Evolutionary conservation across 1,140 invertebrate species (phyloP), one percentile per base, ranked within the genome.

Genomic region (Cecropterus lyciades): DNA sequence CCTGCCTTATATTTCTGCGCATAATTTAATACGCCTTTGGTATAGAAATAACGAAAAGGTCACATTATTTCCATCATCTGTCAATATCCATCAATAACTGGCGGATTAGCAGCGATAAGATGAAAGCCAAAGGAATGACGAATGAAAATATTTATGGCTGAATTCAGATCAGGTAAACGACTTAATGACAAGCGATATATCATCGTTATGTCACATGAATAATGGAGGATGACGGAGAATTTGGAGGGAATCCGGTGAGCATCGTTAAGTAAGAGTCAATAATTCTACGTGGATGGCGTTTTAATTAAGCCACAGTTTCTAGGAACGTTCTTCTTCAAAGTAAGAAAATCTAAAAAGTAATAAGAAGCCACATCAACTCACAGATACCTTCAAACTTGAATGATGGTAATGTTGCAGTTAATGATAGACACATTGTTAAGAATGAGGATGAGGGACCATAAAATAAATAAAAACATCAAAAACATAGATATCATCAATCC

Each of bases 111-210:
- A 52, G 24, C 43, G 53, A 69, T 37, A 63, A 69, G 65, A 69
- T 67, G 71, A 62, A 70, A 67, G 68, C 62, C 49, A 63, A 71
- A 80, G 72, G 68, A 81, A 79, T 75, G 65, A 73, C 74, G 68
- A 69, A 76, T 76, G 70, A 65, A 59, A 79, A 75, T 76, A 73
- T 80, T 76, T 73, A 64, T 65, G 66, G 48, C 65, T 43, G 73
- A 79, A 84, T 82, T 80, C 69, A 70, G 75, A 78, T 76, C 75
- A 77, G 75, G 75, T 77, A 77, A 67, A 53, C 71, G 80, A 80
- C 77, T 77, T 84, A 82, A 85, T 84, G 79, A 82, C 76, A 75
- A 48, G 64, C 69, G 73, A 82, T 84, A 84, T 75, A 78, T 85
- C 80, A 85, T 84, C 73, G 70, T 82, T 73, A 70, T 63, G 69